Evolutionary conservation across 2,797 vertebrate genomes (phyloP).

Genomic region (Microctenopoma lineatum): DNA sequence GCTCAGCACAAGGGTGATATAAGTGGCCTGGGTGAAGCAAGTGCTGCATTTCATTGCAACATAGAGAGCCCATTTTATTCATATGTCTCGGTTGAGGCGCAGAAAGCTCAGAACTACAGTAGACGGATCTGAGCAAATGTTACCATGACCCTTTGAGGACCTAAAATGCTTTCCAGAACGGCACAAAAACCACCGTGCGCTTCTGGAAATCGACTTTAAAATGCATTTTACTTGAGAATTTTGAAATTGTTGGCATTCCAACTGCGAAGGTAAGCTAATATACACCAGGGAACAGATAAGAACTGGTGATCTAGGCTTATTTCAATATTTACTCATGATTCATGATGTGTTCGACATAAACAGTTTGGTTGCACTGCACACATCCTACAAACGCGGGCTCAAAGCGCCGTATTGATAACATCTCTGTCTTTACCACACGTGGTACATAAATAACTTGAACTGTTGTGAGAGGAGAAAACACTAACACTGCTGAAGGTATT

Average conservation of each 20-base stretch:
- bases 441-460: conserved; percentile 63
- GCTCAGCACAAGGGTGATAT: conserved; percentile 47
- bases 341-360: conserved; percentile 15
- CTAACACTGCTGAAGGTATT: conserved; percentile 46
- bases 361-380: background rate
- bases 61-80: conserved; percentile 49
- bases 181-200: conserved; percentile 9
- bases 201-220: conserved; percentile 37
- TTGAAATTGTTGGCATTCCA: conserved; percentile 8
- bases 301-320: conserved; percentile 1
- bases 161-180: conserved; percentile 18
- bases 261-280: conserved; percentile 10
- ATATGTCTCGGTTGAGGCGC: conserved; percentile 40
- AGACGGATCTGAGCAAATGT: conserved; percentile 36
- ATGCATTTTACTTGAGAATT: conserved; percentile 24
- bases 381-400: conserved; percentile 12
- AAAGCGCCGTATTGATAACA: conserved; percentile 50
- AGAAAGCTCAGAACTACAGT: conserved; percentile 31
- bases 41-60: conserved; percentile 41
- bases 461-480: conserved; percentile 35
- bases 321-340: conserved; percentile 8
- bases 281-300: background rate
- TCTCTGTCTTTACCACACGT: conserved; percentile 42
- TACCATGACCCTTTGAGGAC: conserved; percentile 32
- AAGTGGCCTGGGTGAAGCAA: conserved; percentile 46